Base-by-base conservation (phyloP, 1,140 invertebrate genomes). In the Penaeus vannamei region DNA sequence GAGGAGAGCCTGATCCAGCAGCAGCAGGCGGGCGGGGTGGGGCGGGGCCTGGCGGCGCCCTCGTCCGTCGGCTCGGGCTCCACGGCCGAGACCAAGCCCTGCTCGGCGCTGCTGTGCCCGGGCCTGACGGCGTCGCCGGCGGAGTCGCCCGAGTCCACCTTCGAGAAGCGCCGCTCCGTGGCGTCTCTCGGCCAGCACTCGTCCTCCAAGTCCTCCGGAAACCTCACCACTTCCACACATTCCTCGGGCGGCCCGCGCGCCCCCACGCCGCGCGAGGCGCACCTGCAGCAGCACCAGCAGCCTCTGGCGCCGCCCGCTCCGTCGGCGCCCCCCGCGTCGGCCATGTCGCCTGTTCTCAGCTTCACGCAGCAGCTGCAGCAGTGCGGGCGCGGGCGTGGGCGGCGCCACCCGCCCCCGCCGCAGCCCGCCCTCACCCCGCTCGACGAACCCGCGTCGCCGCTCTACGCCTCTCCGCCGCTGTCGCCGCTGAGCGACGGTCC, bases 391-490 rank as follows among this genome's bases (percentile, higher is more conserved):
- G 93, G 93, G 85, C 91, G 93, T 53, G 92, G 86, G 72, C 90
- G 89, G 19, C 86, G 91, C 29, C 87, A 91, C 46, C 91, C 91
- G 5, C 88, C 90, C 4, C 90, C 91, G 32, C 91, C 91, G 19
- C 90, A 87, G 85, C 86, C 90, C 92, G 93, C 85, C 92, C 93
- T 91, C 87, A 93, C 96, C 19, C 94, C 96, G 42, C 95, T 96
- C 89, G 96, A 95, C 92, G 96, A 96, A 91, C 96, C 96, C 2
- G 95, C 96, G 91, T 96, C 95, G 91, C 97, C 97, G 1, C 95
- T 97, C 53, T 97, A 97, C 92, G 96, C 96, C 4, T 96, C 96
- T 80, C 96, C 97, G 22, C 96, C 96, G 1, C 95, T 96, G 85
- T 97, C 96, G 80, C 97, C 97, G n/a, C 94, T 96, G 90, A 96